These are phyloP conservation scores for Nebria ingens DNA, from an alignment of 1,140 invertebrate genomes.

Conservation along the genomic window DNA sequence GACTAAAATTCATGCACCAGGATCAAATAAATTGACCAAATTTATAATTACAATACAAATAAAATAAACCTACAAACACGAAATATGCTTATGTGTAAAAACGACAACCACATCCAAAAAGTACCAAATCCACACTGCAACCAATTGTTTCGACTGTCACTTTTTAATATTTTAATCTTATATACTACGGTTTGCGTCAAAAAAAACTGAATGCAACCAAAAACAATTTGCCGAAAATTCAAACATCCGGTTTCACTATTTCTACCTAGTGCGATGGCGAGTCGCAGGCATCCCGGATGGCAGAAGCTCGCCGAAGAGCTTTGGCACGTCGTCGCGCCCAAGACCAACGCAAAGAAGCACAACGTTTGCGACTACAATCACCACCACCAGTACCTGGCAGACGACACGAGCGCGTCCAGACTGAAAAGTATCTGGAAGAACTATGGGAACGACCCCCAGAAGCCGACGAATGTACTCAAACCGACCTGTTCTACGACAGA, in stretches of 20 bases:
- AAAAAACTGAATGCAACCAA: no score
- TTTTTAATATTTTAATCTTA: slow-evolving; percentile 2
- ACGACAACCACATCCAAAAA: no score
- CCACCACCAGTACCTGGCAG: slow-evolving; percentile 66
- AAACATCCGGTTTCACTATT: no score
- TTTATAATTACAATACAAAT: no score
- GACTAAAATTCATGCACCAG: no score
- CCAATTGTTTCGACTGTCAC: slow-evolving; percentile 15
- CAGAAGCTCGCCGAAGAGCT: slow-evolving; percentile 49
- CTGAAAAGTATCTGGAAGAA: slow-evolving; percentile 78
- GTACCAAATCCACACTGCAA: no score
- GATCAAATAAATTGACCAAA: no score
- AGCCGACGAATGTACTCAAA: slow-evolving; percentile 66
- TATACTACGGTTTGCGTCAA: no score
- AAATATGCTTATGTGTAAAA: no score
- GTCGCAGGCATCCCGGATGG: slow-evolving; percentile 43
- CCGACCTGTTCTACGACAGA: slow-evolving; percentile 73
- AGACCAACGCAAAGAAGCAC: slow-evolving; percentile 24
- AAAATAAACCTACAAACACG: no score
- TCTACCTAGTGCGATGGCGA: slow-evolving; percentile 45
- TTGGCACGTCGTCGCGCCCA: slow-evolving; percentile 48
- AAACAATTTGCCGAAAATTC: no score
- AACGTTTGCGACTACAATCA: slow-evolving; percentile 35
- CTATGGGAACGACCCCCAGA: slow-evolving; percentile 60
- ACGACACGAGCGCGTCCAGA: slow-evolving; percentile 75